Evolutionary conservation across 2,797 vertebrate species (phyloP).

Genomic region (Gambelia wislizenii): DNA sequence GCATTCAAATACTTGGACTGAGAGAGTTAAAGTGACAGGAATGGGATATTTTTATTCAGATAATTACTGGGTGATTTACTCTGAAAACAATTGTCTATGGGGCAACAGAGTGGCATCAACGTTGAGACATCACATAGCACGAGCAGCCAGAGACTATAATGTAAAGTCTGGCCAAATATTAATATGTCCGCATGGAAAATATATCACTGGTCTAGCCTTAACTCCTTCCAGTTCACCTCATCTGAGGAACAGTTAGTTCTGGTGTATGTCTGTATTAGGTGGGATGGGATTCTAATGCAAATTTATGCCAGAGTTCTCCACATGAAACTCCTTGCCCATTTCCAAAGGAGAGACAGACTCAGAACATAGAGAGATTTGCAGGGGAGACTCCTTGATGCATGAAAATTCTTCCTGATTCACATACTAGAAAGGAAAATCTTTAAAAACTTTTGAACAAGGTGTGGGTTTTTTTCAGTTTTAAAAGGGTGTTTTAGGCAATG

Average conservation of each 20-base stretch:
- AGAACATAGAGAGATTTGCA: background rate
- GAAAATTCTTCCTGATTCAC: background rate
- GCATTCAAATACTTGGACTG: no score
- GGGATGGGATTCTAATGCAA: background rate
- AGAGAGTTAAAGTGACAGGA: no score
- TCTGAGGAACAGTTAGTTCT: background rate
- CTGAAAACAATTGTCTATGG: no score
- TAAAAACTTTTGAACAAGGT: no score
- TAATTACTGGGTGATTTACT: no score
- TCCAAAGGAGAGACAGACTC: background rate
- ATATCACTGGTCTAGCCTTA: background rate
- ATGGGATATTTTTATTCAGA: no score
- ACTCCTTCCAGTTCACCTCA: background rate
- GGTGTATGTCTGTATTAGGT: background rate
- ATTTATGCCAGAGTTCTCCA: background rate
- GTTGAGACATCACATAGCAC: no score
- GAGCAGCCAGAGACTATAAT: no score
- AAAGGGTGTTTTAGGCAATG: background rate
- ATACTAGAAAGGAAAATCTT: no score
- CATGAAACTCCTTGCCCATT: background rate
- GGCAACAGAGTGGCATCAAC: no score
- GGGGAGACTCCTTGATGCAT: background rate
- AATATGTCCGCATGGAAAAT: no score
- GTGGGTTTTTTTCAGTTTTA: background rate
- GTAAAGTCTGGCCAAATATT: no score